These are phyloP conservation scores for Hesperophylax magnus DNA, from an alignment of 1,140 invertebrate genomes.

Conservation along the genomic window DNA sequence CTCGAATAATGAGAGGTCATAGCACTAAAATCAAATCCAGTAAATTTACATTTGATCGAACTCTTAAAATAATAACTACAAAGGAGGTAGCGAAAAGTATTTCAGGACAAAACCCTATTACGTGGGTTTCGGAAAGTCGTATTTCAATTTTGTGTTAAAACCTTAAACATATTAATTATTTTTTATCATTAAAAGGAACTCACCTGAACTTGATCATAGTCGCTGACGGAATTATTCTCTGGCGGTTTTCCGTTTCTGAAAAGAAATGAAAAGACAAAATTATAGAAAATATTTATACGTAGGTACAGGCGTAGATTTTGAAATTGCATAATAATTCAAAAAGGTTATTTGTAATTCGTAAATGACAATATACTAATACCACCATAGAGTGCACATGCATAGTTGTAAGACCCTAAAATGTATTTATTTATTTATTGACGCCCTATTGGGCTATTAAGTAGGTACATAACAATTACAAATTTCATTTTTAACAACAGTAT, in stretches of 20 bases:
- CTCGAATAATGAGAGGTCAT: too few relatives aligned
- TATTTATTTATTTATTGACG: too few relatives aligned
- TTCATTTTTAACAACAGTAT: too few relatives aligned
- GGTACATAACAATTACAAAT: too few relatives aligned
- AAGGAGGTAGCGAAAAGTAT: not conserved
- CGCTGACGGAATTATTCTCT: constrained; percentile 11
- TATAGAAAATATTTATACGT: too few relatives aligned
- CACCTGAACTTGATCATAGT: constrained; percentile 46
- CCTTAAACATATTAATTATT: not conserved
- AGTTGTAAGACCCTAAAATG: too few relatives aligned
- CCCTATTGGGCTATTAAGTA: too few relatives aligned
- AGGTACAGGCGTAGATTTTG: too few relatives aligned
- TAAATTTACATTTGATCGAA: not conserved
- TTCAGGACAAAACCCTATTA: not conserved
- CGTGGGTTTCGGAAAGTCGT: not conserved
- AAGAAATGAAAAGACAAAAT: not conserved
- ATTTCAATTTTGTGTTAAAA: not conserved
- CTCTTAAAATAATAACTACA: not conserved
- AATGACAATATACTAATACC: too few relatives aligned
- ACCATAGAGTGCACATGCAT: too few relatives aligned
- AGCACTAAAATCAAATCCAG: not conserved
- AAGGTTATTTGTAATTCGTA: too few relatives aligned
- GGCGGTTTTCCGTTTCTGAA: constrained; percentile 41
- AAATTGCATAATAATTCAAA: too few relatives aligned
- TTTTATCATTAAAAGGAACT: not conserved